Conservation (phyloP, 2,113 vertebrate species). For the Glaucidium brasilianum region DNA sequence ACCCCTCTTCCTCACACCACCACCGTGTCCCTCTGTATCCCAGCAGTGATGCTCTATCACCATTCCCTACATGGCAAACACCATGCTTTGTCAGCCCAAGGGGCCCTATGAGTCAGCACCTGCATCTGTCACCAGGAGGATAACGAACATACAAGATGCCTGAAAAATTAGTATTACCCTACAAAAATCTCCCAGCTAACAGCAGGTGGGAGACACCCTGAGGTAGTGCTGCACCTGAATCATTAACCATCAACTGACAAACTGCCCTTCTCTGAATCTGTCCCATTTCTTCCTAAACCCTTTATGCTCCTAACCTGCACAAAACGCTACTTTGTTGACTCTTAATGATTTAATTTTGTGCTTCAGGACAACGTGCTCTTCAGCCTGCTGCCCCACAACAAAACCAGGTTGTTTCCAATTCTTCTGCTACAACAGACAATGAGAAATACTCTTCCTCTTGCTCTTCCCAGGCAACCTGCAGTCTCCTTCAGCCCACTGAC, state of each 20-base stretch:
- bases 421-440: rapidly evolving
- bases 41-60: background rate
- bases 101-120: background rate
- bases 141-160: background rate
- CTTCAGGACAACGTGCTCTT: background rate
- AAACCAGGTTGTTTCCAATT: background rate
- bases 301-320: background rate
- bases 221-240: background rate
- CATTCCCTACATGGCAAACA: background rate
- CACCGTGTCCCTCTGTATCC: background rate
- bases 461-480: background rate
- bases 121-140: background rate
- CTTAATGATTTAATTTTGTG: background rate
- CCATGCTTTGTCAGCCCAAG: background rate
- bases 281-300: background rate
- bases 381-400: background rate
- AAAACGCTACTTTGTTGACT: background rate
- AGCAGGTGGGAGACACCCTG: background rate
- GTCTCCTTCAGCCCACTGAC: background rate
- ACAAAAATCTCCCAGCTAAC: background rate
- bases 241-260: background rate
- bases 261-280: background rate
- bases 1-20: background rate
- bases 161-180: background rate
- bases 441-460: background rate